Percentiles rank a stretch among this genome's conserved stretches.
These are phyloP conservation scores for Macropus fuliginosus DNA, from an alignment of 2,797 vertebrate species.

Conservation along the genomic window DNA sequence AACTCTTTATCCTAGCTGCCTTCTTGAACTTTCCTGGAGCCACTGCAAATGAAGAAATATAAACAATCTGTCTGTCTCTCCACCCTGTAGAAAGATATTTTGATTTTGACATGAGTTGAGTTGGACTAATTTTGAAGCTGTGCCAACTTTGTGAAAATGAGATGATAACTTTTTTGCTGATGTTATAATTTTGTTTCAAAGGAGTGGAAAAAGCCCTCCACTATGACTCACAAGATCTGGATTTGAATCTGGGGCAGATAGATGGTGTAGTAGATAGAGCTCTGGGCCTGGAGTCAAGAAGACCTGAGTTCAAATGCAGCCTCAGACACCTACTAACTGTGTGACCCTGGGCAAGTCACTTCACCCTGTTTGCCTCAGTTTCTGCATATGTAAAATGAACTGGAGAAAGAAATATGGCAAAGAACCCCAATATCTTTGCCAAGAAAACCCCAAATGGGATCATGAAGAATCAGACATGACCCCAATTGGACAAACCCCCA, in stretches of 20 bases:
- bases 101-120: background rate
- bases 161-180: background rate
- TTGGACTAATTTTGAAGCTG: background rate
- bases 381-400: too few species aligned
- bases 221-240: background rate
- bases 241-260: background rate
- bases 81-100: background rate
- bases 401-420: too few species aligned
- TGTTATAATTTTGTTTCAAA: background rate
- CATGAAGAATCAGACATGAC: too few species aligned
- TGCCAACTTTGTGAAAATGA: background rate
- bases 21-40: background rate
- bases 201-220: background rate
- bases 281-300: background rate
- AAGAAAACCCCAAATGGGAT: too few species aligned
- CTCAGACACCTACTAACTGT: too few species aligned
- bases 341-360: too few species aligned
- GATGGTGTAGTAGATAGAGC: background rate
- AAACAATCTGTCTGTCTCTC: background rate
- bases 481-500: too few species aligned
- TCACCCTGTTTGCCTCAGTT: too few species aligned
- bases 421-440: too few species aligned
- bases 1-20: background rate
- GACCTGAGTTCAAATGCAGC: too few species aligned
- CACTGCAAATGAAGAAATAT: background rate